Evolutionary conservation across 2,113 vertebrate species (phyloP), one percentile per base, ranked within the genome.

Genomic region (Paratilapia polleni): DNA sequence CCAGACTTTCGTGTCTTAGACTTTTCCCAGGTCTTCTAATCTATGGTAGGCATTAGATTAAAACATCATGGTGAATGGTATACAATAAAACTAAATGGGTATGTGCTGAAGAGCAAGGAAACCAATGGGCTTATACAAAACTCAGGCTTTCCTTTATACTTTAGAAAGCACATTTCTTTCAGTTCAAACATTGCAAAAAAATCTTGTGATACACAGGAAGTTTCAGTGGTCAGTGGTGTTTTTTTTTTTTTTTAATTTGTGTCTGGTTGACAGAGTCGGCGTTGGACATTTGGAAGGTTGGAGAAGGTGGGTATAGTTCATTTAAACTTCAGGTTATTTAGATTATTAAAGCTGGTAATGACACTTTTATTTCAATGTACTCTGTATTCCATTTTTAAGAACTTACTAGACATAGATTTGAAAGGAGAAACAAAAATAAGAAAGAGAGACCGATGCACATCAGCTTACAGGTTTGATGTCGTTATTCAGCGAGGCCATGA

Each of bases 401-500:
- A 47, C 22, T 68, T 68, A 47, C 8, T 9, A 4, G 41, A 43
- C 41, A 43, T 14, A 43, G 41, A 43, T 9, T 43, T 11, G 38
- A 41, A 41, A 41, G 38, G 9, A 41, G 41, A 43, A 43, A 14
- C 41, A 43, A 14, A 13, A 43, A 5, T 12, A 4, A 15, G 36
- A 54, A 24, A 56, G 19, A 34, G 22, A n/a, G 8, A 22, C 22
- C 1, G 1, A 57, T 8, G 14, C 6, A 8, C 14, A 22, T 17
- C 8, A 41, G 96, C 98, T 97, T 73, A 99, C 98, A 3, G 98
- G 98, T 90, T 99, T 99, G 94, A 99, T 98, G 82, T 99, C 98
- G 5, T 98, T 99, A 62, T 98, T 97, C 94, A 99, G 87, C 28
- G 98, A 97, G 0, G 96, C 95, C 78, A 97, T 92, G 94, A 99